Evolutionary conservation across 2,888 invertebrate genomes (phyloP).

Genomic region (Ephialtes manifestator): DNA sequence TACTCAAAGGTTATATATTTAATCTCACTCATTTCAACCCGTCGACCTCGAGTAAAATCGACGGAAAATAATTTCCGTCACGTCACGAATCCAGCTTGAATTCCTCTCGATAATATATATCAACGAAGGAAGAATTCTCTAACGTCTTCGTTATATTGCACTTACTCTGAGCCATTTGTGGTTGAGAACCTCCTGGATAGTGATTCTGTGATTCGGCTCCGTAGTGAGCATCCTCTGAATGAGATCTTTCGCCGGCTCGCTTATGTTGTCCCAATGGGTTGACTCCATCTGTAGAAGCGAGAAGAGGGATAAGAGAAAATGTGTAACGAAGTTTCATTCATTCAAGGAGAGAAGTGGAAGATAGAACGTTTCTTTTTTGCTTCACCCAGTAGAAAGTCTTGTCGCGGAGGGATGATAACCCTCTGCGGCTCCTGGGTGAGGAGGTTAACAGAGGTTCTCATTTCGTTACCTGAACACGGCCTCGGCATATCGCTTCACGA

Average conservation of each 20-base stretch:
- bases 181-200: conserved; percentile 97
- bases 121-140: conserved; percentile 7
- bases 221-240: conserved; percentile 96
- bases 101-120: conserved; percentile 15
- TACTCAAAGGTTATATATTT: not conserved
- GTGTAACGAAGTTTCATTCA: not conserved
- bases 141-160: conserved; percentile 61
- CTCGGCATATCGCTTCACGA: conserved; percentile 96
- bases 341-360: not conserved
- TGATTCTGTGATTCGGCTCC: conserved; percentile 96
- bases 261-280: conserved; percentile 96
- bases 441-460: conserved; percentile 60
- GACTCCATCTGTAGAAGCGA: conserved; percentile 91
- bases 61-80: conserved; percentile 40
- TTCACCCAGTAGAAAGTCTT: conserved; percentile 43
- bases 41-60: conserved; percentile 55
- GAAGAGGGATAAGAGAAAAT: conserved; percentile 1
- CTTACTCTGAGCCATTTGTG: conserved; percentile 98
- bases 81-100: conserved; percentile 2
- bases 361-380: conserved; percentile 10
- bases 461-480: conserved; percentile 90
- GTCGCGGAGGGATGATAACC: conserved; percentile 54
- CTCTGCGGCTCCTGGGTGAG: conserved; percentile 27
- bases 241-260: conserved; percentile 97
- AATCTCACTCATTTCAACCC: not conserved